phyloP scores from a whole-genome alignment of 1,140 invertebrate genomes.

The Apis cerana region DNA sequence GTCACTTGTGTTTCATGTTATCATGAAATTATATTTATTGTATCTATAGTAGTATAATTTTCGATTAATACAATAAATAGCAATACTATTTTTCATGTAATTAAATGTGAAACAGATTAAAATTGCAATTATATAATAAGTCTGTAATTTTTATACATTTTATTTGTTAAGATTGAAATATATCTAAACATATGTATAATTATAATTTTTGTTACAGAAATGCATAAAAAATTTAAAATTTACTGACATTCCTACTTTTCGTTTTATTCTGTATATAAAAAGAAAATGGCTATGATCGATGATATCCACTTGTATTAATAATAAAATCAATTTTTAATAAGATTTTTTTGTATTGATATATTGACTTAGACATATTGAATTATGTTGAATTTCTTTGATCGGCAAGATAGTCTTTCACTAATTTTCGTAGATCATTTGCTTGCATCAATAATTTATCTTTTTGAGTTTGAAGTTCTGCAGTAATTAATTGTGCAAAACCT shows the following conservation, averaged over 20 bases:
- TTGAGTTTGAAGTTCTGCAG: constrained; percentile 46
- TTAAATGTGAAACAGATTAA: neutral
- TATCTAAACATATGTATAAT: neutral
- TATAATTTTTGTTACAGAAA: neutral
- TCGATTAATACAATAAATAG: neutral
- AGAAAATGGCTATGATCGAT: neutral
- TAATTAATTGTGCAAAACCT: constrained; percentile 29
- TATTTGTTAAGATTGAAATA: constrained; percentile 1
- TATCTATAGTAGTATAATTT: neutral
- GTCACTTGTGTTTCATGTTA: neutral
- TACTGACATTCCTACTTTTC: neutral
- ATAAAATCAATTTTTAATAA: neutral
- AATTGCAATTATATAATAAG: neutral
- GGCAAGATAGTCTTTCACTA: constrained; percentile 47
- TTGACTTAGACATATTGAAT: neutral
- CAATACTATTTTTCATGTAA: neutral
- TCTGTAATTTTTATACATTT: neutral
- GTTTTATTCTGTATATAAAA: neutral
- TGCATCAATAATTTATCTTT: constrained; percentile 44
- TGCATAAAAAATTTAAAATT: neutral
- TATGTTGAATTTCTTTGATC: constrained; percentile 1
- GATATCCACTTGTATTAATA: neutral
- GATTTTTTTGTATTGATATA: neutral
- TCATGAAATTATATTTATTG: neutral
- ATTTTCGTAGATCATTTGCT: constrained; percentile 39